A percentile compares a stretch with the other conserved stretches of the same genome.
phyloP scores from a whole-genome alignment of 2,113 vertebrate species.

The Acinonyx jubatus region DNA sequence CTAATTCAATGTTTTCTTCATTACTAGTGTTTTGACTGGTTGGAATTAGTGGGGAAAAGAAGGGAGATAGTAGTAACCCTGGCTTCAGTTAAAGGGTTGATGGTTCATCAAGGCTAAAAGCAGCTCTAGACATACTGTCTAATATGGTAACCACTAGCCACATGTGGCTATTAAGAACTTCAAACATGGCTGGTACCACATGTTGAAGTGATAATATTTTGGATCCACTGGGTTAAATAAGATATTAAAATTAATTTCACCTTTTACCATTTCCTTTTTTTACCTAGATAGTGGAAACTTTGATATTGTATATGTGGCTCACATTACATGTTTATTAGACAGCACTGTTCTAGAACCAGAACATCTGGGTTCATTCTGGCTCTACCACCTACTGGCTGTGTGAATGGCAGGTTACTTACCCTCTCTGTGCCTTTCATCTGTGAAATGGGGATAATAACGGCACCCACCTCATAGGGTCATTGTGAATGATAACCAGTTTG shows the following conservation, averaged over 20 bases:
- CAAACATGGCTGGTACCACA: neutral
- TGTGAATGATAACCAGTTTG: neutral
- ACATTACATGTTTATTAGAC: neutral
- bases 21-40: neutral
- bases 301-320: neutral
- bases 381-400: neutral
- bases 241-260: neutral
- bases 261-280: neutral
- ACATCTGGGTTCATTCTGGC: neutral
- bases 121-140: neutral
- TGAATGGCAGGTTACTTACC: constrained; percentile 1
- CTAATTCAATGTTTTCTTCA: neutral
- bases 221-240: neutral
- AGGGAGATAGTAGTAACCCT: neutral
- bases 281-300: neutral
- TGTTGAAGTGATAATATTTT: neutral
- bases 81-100: neutral
- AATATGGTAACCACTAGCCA: neutral
- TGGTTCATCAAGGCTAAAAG: neutral
- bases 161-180: neutral
- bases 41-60: neutral
- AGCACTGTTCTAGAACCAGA: neutral
- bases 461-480: neutral
- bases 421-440: constrained; percentile 1
- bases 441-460: neutral